Evolutionary conservation across 2,797 vertebrate genomes (phyloP), one percentile per base, ranked within the genome.

Genomic region (Diplodus puntazzo): DNA sequence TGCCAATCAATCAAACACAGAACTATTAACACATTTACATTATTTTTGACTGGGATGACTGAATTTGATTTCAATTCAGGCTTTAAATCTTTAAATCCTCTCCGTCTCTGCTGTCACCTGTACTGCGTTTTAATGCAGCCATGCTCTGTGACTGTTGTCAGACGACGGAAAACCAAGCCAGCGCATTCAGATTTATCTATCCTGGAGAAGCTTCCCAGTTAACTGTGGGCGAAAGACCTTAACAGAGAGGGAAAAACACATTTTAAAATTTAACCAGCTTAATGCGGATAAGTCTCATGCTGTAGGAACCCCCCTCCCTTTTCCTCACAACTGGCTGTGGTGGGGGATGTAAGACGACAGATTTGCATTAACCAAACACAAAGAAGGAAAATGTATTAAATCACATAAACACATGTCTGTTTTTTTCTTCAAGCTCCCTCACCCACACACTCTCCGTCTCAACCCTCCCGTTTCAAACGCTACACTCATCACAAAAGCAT

Each of bases 401-500:
- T 52, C 57, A 20, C 39, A 45, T 75, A 52, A 73, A 59, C 57
- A 14, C 20, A 39, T 62, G 30, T 30, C 42, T 50, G 27, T 7
- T 50, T 67, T 9, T 61, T 45, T 45, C 4, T 42, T 72, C 52
- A 55, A 30, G 69, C 66, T 61, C 46, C 10, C 58, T 45, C 59
- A 50, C 30, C 25, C 77, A 64, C 59, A 46, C 59, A 46, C 27
- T 80, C 61, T n/a, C 39, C 1, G 27, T 64, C 66, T 75, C 64
- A 57, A 17, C 18, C 16, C 30, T 60, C 30, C 50, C 21, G 27
- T 82, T 84, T 80, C 55, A 69, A 69, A 73, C 12, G 39, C 72
- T 30, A 34, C 75, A 43, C 66, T 80, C 72, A 80, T 77, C 85
- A 80, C 67, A 55, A 73, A 85, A 61, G 80, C 49, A 53, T 85